These are phyloP conservation scores for Heterodera filipjevi DNA, from an alignment of 2,888 invertebrate genomes.

Conservation along the genomic window DNA sequence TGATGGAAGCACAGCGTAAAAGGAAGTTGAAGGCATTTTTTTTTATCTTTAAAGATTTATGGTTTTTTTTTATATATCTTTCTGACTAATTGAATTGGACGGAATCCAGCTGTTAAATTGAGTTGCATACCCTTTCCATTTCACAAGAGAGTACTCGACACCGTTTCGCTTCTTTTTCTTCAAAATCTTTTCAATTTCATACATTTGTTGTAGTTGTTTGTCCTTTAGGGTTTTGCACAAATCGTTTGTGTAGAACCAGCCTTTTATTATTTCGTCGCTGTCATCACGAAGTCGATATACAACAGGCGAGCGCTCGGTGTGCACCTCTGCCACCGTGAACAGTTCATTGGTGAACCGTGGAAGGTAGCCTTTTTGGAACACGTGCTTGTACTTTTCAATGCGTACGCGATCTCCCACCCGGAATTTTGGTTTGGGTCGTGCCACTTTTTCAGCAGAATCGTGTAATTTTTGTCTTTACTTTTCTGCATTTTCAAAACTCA, in stretches of 20 bases:
- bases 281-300: constrained; percentile 8
- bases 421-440: background rate
- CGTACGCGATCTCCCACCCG: constrained; percentile 30
- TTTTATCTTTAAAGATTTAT: background rate
- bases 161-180: background rate
- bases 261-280: constrained; percentile 7
- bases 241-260: constrained; percentile 30
- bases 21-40: constrained; percentile 14
- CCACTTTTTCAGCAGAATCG: background rate
- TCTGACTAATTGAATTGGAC: background rate
- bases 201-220: constrained; percentile 21
- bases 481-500: constrained; percentile 23
- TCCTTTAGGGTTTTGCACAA: constrained; percentile 5
- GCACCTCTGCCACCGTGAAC: constrained; percentile 17
- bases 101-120: constrained; percentile 20
- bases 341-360: constrained; percentile 32
- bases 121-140: constrained; percentile 19
- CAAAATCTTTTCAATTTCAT: constrained; percentile 27
- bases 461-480: background rate
- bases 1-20: constrained; percentile 23
- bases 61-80: constrained; percentile 5
- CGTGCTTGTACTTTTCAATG: constrained; percentile 22
- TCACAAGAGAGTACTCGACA: constrained; percentile 15
- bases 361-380: constrained; percentile 30
- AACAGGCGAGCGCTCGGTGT: background rate